Evolutionary conservation across 2,797 vertebrate species (phyloP).

Genomic region (Microhierax caerulescens): DNA sequence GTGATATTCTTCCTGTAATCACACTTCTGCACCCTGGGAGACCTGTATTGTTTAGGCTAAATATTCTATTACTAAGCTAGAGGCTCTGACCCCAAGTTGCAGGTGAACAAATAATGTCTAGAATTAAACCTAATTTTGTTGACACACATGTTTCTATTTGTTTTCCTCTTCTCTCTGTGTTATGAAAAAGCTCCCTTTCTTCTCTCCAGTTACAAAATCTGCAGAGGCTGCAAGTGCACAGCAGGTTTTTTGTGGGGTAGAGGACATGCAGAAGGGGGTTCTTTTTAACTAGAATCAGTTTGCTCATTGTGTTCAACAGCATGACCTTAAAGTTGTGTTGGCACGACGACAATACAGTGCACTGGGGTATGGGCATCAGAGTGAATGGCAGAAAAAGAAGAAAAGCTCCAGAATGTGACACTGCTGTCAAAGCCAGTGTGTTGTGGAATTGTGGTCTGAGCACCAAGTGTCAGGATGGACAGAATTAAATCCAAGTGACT

Average conservation of each 20-base stretch:
- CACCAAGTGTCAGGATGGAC: background rate
- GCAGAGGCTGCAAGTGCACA: background rate
- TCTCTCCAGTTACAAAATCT: background rate
- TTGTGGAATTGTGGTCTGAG: background rate
- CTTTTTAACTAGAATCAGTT: background rate
- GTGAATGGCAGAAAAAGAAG: background rate
- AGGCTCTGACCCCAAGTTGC: background rate
- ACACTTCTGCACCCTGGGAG: background rate
- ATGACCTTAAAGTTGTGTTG: background rate
- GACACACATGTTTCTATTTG: background rate
- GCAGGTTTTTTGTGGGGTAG: background rate
- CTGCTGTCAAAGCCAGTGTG: background rate
- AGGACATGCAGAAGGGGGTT: background rate
- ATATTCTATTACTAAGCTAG: background rate
- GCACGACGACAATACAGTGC: background rate
- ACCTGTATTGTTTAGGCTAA: background rate
- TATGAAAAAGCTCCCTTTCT: background rate
- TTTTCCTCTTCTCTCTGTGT: background rate
- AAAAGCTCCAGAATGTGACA: background rate
- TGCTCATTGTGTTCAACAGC: background rate
- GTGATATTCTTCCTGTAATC: background rate
- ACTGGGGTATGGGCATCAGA: background rate
- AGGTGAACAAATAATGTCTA: background rate
- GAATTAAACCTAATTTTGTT: background rate
- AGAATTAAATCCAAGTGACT: background rate